Percentiles rank a stretch among this genome's conserved stretches.
These are phyloP conservation scores for Cosmorhoe ocellata DNA, from an alignment of 2,888 invertebrate species.

Conservation along the genomic window DNA sequence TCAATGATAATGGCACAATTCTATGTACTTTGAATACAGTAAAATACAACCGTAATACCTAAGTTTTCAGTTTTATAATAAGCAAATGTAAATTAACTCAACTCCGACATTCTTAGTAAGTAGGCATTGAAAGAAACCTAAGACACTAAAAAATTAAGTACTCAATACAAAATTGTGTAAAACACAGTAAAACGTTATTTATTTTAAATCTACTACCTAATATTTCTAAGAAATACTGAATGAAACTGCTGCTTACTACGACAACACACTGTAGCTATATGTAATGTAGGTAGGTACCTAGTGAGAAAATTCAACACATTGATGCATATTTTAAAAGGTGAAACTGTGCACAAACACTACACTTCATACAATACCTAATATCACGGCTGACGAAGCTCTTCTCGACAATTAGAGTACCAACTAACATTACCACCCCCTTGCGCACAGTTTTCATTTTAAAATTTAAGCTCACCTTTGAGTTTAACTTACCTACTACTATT, in stretches of 20 bases:
- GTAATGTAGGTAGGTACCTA: slow-evolving; percentile 45
- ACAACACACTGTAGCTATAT: too few species aligned
- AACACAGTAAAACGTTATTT: too few species aligned
- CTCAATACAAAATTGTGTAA: too few species aligned
- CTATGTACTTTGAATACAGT: slow-evolving; percentile 67
- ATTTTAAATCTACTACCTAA: slow-evolving; percentile 14
- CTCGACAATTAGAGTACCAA: slow-evolving; percentile 52
- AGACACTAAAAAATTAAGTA: too few species aligned
- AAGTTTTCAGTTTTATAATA: slow-evolving; percentile 26
- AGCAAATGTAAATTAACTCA: slow-evolving; percentile 24
- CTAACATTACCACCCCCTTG: slow-evolving; percentile 59
- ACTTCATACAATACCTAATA: slow-evolving; percentile 63
- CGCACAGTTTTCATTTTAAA: slow-evolving; percentile 72
- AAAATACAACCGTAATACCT: slow-evolving; percentile 50
- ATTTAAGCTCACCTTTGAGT: slow-evolving; percentile 43
- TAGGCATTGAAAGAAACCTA: too few species aligned
- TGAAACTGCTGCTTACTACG: slow-evolving; percentile 50
- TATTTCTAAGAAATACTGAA: slow-evolving; percentile 74
- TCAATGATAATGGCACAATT: slow-evolving; percentile 75
- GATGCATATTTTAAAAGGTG: slow-evolving; percentile 51
- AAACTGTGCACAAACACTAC: slow-evolving; percentile 70
- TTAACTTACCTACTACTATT: slow-evolving; percentile 17
- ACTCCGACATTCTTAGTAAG: slow-evolving; percentile 40
- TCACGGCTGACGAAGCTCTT: slow-evolving; percentile 72
- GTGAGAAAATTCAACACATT: too few species aligned